These are phyloP conservation scores for Limanda limanda DNA, from an alignment of 2,113 vertebrate genomes.

Conservation along the genomic window DNA sequence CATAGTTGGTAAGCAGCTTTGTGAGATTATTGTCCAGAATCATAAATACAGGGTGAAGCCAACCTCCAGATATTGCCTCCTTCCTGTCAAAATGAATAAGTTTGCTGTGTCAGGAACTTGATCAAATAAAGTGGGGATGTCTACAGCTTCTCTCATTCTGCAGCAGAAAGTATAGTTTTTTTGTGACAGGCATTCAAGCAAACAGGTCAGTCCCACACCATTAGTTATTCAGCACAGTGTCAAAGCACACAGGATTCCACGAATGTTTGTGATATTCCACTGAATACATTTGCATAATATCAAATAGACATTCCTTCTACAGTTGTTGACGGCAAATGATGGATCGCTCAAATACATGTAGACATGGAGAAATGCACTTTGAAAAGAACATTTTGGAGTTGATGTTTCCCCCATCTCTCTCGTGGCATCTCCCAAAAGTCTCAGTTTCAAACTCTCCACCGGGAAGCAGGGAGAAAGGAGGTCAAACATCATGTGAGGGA, in stretches of 20 bases:
- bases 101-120: constrained; percentile 29
- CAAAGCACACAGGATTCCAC: constrained; percentile 41
- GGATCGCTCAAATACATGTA: constrained; percentile 23
- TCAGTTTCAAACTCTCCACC: constrained; percentile 6
- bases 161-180: constrained; percentile 3
- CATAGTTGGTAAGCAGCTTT: not conserved
- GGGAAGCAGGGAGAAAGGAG: not conserved
- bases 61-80: not conserved
- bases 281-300: constrained; percentile 51
- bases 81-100: constrained; percentile 42
- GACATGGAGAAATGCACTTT: not conserved
- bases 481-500: not conserved
- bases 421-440: not conserved
- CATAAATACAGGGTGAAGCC: not conserved
- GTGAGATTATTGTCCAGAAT: not conserved
- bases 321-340: constrained; percentile 45
- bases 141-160: constrained; percentile 7
- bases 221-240: constrained; percentile 47
- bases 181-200: constrained; percentile 23
- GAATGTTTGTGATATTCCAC: constrained; percentile 30
- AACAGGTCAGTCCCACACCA: constrained; percentile 39
- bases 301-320: constrained; percentile 25
- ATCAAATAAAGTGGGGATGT: constrained; percentile 27
- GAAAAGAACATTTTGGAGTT: constrained; percentile 24
- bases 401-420: not conserved